phyloP scores from a whole-genome alignment of 2,888 invertebrate genomes.

The Rhodophaea formosa region DNA sequence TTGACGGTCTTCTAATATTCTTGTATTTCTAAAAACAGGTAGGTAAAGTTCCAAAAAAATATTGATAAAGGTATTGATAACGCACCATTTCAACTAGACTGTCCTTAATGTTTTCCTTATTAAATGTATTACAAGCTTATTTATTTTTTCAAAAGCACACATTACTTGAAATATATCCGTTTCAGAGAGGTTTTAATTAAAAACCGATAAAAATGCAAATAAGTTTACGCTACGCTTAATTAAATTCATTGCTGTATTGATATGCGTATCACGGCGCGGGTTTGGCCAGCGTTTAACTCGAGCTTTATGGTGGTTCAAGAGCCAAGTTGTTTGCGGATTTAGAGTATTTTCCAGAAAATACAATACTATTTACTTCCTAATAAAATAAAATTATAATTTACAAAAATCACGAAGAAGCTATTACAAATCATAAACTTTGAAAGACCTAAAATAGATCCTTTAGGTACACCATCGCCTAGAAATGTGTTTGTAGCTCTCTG shows the following conservation, averaged over 20 bases:
- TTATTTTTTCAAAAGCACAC: neutral
- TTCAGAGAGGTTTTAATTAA: constrained; percentile 36
- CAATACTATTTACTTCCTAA: neutral
- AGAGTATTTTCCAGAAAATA: neutral
- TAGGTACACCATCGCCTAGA: no score
- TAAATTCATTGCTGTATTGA: constrained; percentile 50
- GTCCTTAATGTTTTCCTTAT: no score
- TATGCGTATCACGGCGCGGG: constrained; percentile 43
- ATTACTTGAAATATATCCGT: neutral
- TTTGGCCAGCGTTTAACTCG: constrained; percentile 35
- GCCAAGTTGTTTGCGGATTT: constrained; percentile 1
- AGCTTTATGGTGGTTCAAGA: neutral
- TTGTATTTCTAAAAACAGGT: no score
- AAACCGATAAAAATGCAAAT: constrained; percentile 47
- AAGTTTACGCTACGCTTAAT: constrained; percentile 45
- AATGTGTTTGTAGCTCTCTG: no score
- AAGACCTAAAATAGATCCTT: no score
- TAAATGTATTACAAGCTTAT: neutral
- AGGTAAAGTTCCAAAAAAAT: no score
- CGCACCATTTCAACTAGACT: no score
- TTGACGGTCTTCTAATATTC: no score
- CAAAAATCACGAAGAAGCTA: neutral
- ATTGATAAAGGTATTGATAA: no score
- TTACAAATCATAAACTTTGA: no score
- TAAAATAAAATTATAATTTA: neutral